Conservation (phyloP, 1,140 invertebrate genomes). For the Drosophila bocki region DNA sequence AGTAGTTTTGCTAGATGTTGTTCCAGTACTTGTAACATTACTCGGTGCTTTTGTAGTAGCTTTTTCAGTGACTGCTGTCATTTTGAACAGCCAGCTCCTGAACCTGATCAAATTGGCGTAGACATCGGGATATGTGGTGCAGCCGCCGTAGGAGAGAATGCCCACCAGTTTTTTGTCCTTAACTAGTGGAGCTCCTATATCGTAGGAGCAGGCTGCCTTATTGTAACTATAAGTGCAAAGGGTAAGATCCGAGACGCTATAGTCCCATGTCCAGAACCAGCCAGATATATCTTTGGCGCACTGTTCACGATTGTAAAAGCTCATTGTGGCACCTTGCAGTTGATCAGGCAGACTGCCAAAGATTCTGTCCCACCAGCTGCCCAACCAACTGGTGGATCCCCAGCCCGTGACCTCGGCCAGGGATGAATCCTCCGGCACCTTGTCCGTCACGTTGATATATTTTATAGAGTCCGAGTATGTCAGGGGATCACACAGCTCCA, state of each 20-base stretch:
- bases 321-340: conserved; percentile 1
- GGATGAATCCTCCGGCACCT: background rate
- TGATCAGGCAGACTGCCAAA: background rate
- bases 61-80: background rate
- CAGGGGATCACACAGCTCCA: conserved; percentile 14
- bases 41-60: background rate
- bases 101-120: conserved; percentile 10
- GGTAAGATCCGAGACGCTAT: conserved; percentile 16
- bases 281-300: conserved; percentile 12
- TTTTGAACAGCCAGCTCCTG: background rate
- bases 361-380: conserved; percentile 12
- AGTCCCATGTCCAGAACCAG: background rate
- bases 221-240: conserved; percentile 7
- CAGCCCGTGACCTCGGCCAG: conserved; percentile 18
- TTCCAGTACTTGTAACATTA: background rate
- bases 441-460: background rate
- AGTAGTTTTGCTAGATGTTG: background rate
- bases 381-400: conserved; percentile 30
- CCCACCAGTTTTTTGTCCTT: conserved; percentile 10
- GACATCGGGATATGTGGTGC: conserved; percentile 22
- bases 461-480: background rate
- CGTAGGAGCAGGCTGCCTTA: conserved; percentile 13
- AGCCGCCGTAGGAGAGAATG: conserved; percentile 32
- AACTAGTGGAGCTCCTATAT: conserved; percentile 25
- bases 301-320: conserved; percentile 8